phyloP scores from a whole-genome alignment of 2,113 vertebrate species.

The Mus musculus region DNA sequence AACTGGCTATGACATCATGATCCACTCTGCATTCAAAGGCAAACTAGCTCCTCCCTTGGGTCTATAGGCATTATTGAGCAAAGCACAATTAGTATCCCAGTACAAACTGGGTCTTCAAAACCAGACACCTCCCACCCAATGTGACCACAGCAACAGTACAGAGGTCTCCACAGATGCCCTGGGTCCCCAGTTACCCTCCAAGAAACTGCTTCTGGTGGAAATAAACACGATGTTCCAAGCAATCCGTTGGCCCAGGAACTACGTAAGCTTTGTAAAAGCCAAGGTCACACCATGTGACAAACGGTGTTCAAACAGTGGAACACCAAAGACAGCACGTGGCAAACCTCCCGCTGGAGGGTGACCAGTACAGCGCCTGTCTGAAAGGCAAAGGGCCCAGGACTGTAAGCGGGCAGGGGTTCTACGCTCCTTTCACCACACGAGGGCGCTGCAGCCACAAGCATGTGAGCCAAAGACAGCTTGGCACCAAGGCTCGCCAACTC shows the following conservation, averaged over 20 bases:
- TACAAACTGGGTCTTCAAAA: background rate
- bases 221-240: background rate
- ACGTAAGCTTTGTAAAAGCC: background rate
- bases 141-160: background rate
- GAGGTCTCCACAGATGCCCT: background rate
- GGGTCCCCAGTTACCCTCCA: background rate
- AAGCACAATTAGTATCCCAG: background rate
- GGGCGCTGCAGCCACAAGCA: background rate
- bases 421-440: background rate
- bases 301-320: background rate
- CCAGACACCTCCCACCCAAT: background rate
- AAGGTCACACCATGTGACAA: background rate
- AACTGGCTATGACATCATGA: background rate
- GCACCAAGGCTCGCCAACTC: fast-evolving
- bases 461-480: background rate
- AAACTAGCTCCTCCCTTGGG: fast-evolving
- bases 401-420: too few species aligned
- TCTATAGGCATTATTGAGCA: background rate
- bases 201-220: background rate
- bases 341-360: background rate
- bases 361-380: background rate
- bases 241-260: background rate
- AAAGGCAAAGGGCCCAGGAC: too few species aligned
- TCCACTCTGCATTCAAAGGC: too few species aligned
- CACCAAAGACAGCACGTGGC: background rate